A percentile compares a stretch with the other conserved stretches of the same genome.
phyloP scores from a whole-genome alignment of 2,888 invertebrate species.

The Macrophya alboannulata region DNA sequence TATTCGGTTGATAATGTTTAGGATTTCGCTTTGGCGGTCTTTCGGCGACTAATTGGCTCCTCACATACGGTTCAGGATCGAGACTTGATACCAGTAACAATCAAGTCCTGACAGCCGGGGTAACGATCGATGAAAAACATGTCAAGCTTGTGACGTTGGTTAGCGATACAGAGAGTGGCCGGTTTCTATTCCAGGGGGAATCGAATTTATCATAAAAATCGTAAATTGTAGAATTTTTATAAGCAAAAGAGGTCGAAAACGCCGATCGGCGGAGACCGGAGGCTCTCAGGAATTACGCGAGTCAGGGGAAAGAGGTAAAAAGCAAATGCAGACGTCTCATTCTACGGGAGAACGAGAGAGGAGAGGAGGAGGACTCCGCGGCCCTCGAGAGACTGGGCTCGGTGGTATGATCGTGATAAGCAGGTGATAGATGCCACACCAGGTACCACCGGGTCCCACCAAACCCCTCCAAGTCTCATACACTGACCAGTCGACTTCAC shows the following conservation, averaged over 20 bases:
- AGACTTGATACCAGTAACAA: neutral
- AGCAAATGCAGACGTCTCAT: slow-evolving; percentile 37
- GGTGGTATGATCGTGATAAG: slow-evolving; percentile 80
- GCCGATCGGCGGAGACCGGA: neutral
- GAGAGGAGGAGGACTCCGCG: slow-evolving; percentile 32
- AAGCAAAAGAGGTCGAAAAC: neutral
- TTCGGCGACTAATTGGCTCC: slow-evolving; percentile 48
- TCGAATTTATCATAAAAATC: neutral
- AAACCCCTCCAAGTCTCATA: slow-evolving; percentile 10
- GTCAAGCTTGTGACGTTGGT: no score
- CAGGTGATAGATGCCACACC: slow-evolving; percentile 79
- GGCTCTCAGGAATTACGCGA: neutral
- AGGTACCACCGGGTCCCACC: slow-evolving; percentile 71
- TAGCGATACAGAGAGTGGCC: no score
- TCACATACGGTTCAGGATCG: slow-evolving; percentile 1
- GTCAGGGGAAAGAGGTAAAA: slow-evolving; percentile 36
- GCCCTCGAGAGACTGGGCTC: slow-evolving; percentile 64
- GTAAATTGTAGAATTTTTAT: neutral
- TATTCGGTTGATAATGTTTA: slow-evolving; percentile 40
- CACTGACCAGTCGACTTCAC: slow-evolving; percentile 36
- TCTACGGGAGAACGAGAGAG: slow-evolving; percentile 22
- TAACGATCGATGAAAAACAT: neutral
- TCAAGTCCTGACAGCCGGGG: slow-evolving; percentile 8
- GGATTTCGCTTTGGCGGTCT: slow-evolving; percentile 48
- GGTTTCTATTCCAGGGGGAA: neutral